A percentile compares a stretch with the other conserved stretches of the same genome.
phyloP scores from a whole-genome alignment of 2,888 invertebrate genomes.

The Lordiphosa andalusiaca region DNA sequence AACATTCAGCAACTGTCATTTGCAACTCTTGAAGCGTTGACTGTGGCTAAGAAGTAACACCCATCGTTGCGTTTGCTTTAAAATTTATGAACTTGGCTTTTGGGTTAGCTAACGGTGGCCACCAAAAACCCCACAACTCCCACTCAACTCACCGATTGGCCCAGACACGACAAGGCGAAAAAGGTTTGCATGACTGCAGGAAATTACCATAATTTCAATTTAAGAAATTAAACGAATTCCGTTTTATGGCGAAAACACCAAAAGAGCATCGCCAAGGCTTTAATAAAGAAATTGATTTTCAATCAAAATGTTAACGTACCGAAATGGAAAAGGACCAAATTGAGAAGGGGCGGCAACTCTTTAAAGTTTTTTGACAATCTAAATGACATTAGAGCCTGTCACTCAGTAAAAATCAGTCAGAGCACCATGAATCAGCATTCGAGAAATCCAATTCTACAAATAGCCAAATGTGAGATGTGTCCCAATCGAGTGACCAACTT shows the following conservation, averaged over 20 bases:
- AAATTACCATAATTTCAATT: constrained; percentile 78
- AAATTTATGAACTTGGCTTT: constrained; percentile 71
- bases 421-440: constrained; percentile 24
- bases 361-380: constrained; percentile 5
- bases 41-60: constrained; percentile 26
- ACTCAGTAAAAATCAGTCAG: not conserved
- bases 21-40: constrained; percentile 29
- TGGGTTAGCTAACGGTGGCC: constrained; percentile 51
- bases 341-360: not conserved
- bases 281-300: constrained; percentile 43
- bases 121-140: constrained; percentile 1
- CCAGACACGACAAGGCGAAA: constrained; percentile 59
- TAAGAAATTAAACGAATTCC: constrained; percentile 74
- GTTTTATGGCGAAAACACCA: constrained; percentile 36
- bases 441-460: constrained; percentile 21
- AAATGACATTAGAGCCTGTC: not conserved
- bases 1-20: constrained; percentile 9
- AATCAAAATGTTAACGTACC: constrained; percentile 6
- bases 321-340: not conserved
- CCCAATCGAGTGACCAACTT: constrained; percentile 26
- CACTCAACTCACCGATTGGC: constrained; percentile 9
- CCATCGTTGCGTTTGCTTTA: constrained; percentile 34
- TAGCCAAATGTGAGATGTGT: constrained; percentile 46
- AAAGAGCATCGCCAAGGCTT: constrained; percentile 47
- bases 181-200: constrained; percentile 72